Evolutionary conservation across 2,797 vertebrate species (phyloP), one percentile per base, ranked within the genome.

Genomic region (Enteromius thamalakanensis): DNA sequence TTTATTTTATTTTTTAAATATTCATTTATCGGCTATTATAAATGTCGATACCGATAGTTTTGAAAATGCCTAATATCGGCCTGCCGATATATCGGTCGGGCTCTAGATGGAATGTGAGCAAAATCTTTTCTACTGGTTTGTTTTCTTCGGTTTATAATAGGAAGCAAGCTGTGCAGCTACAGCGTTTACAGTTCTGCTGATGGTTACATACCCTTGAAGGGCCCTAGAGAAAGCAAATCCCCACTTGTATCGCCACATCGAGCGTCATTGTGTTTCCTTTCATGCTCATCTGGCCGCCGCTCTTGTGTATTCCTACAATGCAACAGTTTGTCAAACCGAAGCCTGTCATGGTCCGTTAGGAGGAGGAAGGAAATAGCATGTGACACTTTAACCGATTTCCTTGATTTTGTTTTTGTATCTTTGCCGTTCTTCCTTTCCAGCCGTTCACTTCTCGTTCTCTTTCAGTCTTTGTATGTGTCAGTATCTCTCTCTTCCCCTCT

Each of bases 331-430:
- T 34, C 55, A 70, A 45, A 60, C 58, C 1, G n/a, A 53, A 26
- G 80, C 71, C 51, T 19, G 45, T 53, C 71, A 29, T 53, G 70
- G 14, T 65, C 21, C 4, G 14, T 64, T 34, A 64, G 26, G 8
- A 40, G 29, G 23, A 47, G 12, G 32, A 74, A 62, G 55, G 55
- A 62, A 71, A 71, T 45, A 65, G 21, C 8, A 19, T 51, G 42
- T 74, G 80, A 81, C 69, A 64, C 70, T 81, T 74, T 49, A 71
- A 62, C 34, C 2, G 7, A 60, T 71, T 71, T 71, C 51, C 51
- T 45, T 60, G 37, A 71, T 80, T 79, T 71, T 60, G 53, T 80
- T 80, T 47, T 80, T 62, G 37, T 9, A 23, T 42, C 70, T 53
- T n/a, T 11, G 55, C 14, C 2, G 10, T 19, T 51, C 80, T 80